A percentile compares a stretch with the other conserved stretches of the same genome.
phyloP scores from a whole-genome alignment of 1,140 invertebrate genomes.

The Meteorus sp. region DNA sequence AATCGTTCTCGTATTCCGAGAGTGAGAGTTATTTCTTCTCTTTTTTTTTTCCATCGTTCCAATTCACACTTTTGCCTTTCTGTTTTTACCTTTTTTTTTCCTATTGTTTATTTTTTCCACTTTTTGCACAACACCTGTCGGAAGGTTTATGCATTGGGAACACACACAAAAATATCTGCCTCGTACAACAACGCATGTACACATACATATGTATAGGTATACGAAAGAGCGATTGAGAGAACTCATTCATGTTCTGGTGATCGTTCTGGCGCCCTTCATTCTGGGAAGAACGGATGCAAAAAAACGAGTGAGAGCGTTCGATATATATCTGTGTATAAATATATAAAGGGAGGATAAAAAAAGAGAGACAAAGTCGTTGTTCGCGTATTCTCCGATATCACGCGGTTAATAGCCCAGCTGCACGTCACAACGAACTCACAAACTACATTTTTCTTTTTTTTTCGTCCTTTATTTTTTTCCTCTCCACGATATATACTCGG shows the following conservation, averaged over 20 bases:
- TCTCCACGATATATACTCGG: not conserved
- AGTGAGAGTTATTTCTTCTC: slow-evolving; percentile 10
- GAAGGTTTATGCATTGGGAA: not conserved
- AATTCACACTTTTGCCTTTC: not conserved
- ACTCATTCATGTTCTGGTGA: slow-evolving; percentile 3
- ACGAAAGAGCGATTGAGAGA: no score
- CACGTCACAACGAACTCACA: slow-evolving; percentile 2
- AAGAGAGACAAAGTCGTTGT: slow-evolving; percentile 19
- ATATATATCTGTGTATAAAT: no score
- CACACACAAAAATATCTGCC: no score
- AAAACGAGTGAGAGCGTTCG: no score
- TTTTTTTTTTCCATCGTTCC: not conserved
- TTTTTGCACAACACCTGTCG: not conserved
- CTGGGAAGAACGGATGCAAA: no score
- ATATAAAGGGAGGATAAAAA: no score
- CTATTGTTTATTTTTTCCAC: not conserved
- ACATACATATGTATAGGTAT: no score
- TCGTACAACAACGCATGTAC: no score
- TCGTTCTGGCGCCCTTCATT: not conserved
- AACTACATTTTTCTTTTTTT: not conserved
- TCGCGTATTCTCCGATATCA: not conserved
- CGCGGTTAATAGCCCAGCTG: not conserved
- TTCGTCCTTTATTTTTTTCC: no score
- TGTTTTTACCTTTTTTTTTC: not conserved
- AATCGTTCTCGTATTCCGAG: not conserved